Base-by-base conservation (phyloP, 2,113 vertebrate species). In the Melanostigma gelatinosum region DNA sequence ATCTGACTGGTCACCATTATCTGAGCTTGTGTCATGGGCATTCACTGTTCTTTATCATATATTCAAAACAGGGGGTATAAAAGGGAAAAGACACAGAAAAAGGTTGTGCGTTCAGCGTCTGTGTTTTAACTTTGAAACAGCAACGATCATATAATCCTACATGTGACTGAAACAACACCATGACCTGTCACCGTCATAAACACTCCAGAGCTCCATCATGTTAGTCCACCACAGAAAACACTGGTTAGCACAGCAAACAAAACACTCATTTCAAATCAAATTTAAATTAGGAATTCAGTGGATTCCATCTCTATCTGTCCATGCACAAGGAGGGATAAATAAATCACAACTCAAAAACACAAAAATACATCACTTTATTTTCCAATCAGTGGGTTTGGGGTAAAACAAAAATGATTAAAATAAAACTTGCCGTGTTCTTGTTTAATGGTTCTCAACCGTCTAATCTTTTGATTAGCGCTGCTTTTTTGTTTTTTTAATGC, bases 371-470 rank as follows among this genome's bases (percentile, higher is more conserved):
- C 24, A 75, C 48, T 86, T 86, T 74, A 85, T 82, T 85, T 63
- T 70, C 3, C 11, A 70, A 16, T 32, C 44, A 54, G 75, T 63
- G 79, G 61, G 16, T 48, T 64, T 70, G 34, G 20, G 38, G 8
- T 24, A 54, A 69, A 60, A 76, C 7, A n/a, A 48, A 48, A 34
- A 15, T 0, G 2, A 16, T 20, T 13, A 0, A 69, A 57, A 38
- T 8, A 40, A 50, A 62, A 67, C 40, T 32, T 75, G 72, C 73
- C 63, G 57, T 32, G 27, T n/a, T 58, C 38, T 48, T 50, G 34
- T 66, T 54, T 20, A 64, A 57, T 61, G 77, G 80, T 83, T 90
- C 85, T 89, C 85, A 87, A 84, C 88, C 68, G 0, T 34, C 27
- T 54, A 7, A 52, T 8, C 44, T 34, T 50, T 46, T 46, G 0